phyloP scores from a whole-genome alignment of 2,113 vertebrate genomes.

The Lophura nycthemera region DNA sequence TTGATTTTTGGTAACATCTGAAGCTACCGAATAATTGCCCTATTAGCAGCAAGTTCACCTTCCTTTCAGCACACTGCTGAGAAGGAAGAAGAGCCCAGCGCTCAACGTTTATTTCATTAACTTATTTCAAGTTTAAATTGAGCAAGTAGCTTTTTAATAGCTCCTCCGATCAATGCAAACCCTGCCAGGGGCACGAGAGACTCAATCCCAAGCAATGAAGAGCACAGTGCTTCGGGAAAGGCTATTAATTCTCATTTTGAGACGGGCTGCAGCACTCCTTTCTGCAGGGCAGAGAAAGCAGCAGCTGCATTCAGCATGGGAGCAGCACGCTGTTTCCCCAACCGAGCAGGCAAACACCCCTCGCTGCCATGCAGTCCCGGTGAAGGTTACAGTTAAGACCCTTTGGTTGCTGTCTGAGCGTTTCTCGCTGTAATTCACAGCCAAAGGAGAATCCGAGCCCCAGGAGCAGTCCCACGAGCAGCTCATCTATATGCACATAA shows the following conservation, averaged over 20 bases:
- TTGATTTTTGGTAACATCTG: not conserved
- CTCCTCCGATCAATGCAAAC: not conserved
- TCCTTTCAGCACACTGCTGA: rapidly evolving
- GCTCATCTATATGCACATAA: rapidly evolving
- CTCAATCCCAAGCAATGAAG: not conserved
- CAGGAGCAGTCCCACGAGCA: not conserved
- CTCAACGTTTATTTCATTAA: not conserved
- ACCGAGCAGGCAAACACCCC: no score
- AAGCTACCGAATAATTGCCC: not conserved
- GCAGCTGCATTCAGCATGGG: not conserved
- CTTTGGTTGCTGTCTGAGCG: not conserved
- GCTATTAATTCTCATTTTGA: not conserved
- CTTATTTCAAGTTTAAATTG: not conserved
- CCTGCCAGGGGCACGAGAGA: rapidly evolving
- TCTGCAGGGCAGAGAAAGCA: not conserved
- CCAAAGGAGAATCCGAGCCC: not conserved
- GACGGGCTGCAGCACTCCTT: not conserved
- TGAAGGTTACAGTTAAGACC: not conserved
- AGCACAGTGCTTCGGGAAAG: rapidly evolving
- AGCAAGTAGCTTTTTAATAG: not conserved
- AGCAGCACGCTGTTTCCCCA: not conserved
- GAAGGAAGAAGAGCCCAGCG: not conserved
- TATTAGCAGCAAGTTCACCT: not conserved
- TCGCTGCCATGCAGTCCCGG: not conserved
- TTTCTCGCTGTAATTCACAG: not conserved